Conservation (phyloP, 2,113 vertebrate genomes). For the Entomyzon cyanotis region DNA sequence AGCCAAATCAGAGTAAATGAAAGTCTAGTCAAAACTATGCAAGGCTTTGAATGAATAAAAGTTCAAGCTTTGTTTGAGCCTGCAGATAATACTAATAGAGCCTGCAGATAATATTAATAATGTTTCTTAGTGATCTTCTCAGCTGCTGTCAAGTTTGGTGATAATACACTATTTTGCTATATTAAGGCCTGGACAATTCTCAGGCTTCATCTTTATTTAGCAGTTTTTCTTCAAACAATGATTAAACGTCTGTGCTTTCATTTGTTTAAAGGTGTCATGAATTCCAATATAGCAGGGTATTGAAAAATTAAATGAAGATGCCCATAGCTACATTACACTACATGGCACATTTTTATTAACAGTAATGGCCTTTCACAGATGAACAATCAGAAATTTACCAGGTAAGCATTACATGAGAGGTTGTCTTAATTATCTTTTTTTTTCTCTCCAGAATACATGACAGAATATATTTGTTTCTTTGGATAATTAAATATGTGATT, state of each 20-base stretch:
- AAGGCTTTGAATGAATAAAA: neutral
- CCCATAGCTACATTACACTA: neutral
- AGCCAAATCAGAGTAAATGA: neutral
- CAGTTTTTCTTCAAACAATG: neutral
- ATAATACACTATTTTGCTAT: neutral
- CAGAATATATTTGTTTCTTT: neutral
- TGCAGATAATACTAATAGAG: neutral
- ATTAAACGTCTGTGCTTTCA: neutral
- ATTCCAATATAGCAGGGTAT: neutral
- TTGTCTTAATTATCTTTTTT: neutral
- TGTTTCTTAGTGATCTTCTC: neutral
- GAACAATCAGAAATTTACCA: neutral
- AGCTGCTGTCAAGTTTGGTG: neutral
- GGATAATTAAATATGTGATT: neutral
- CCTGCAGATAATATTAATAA: neutral
- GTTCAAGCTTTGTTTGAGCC: neutral
- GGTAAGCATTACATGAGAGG: neutral
- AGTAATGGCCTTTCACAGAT: neutral
- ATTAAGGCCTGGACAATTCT: neutral
- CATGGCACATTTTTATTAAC: neutral
- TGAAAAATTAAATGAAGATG: neutral
- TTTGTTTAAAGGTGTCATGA: neutral
- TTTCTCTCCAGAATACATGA: neutral
- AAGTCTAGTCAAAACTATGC: neutral
- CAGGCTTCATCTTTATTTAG: neutral